These are phyloP conservation scores for Plebejus anna DNA, from an alignment of 2,888 invertebrate genomes.

Conservation along the genomic window DNA sequence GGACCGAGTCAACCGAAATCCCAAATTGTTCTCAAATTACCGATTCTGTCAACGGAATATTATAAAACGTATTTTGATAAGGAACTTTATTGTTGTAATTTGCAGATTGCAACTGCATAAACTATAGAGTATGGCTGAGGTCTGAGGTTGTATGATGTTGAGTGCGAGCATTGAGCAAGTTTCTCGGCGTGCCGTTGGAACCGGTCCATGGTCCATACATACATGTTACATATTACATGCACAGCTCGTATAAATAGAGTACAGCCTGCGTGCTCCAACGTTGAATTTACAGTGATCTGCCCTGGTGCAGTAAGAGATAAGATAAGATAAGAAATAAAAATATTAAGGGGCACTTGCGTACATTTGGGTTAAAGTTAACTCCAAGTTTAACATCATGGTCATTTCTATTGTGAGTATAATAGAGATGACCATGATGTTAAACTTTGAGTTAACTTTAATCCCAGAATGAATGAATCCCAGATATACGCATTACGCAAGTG, in stretches of 20 bases:
- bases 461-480: too few species aligned
- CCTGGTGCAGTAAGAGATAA: not conserved
- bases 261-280: not conserved
- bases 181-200: not conserved
- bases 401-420: too few species aligned
- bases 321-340: too few species aligned
- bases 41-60: not conserved
- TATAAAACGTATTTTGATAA: too few species aligned
- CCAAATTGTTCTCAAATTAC: not conserved
- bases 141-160: not conserved
- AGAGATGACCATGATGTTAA: too few species aligned
- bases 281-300: not conserved
- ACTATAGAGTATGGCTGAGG: not conserved
- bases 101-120: not conserved
- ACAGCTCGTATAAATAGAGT: slow-evolving; percentile 1
- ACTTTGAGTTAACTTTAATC: too few species aligned
- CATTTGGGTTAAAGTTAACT: too few species aligned
- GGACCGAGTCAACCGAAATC: not conserved
- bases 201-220: not conserved
- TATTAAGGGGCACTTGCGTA: too few species aligned
- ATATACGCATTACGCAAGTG: too few species aligned
- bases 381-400: too few species aligned
- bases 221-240: not conserved
- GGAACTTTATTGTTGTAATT: not conserved
- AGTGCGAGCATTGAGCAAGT: not conserved